Conservation (phyloP, 2,113 vertebrate species). For the Eudyptes chrysolophus region DNA sequence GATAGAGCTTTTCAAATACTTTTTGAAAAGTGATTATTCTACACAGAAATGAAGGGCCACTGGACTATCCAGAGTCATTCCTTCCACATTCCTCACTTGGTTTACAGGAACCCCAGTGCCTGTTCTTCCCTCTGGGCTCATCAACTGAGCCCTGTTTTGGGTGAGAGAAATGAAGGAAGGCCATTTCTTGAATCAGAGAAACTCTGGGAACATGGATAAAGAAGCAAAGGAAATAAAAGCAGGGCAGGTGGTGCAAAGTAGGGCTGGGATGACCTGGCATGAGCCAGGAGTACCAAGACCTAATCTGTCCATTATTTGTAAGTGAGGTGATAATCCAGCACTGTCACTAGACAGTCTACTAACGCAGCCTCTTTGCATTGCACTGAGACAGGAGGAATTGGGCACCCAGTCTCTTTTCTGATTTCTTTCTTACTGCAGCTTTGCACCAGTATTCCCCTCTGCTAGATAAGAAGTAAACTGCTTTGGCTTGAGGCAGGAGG, state of each 20-base stretch:
- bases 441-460: not conserved
- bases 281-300: not conserved
- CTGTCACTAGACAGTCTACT: not conserved
- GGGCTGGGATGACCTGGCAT: not conserved
- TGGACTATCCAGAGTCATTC: not conserved
- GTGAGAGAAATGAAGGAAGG: not conserved
- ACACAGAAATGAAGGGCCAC: not conserved
- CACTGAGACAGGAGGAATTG: not conserved
- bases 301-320: not conserved
- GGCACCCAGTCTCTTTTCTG: not conserved
- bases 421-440: not conserved
- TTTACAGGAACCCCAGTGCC: not conserved
- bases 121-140: not conserved
- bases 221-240: not conserved
- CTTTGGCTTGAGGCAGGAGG: not conserved
- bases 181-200: not conserved
- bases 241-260: not conserved
- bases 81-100: not conserved
- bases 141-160: not conserved
- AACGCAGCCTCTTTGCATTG: not conserved
- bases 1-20: not conserved
- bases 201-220: not conserved
- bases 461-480: not conserved
- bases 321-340: not conserved
- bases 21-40: not conserved